A percentile compares a stretch with the other conserved stretches of the same genome.
phyloP scores from a whole-genome alignment of 2,113 vertebrate genomes.

The Salvator merianae region DNA sequence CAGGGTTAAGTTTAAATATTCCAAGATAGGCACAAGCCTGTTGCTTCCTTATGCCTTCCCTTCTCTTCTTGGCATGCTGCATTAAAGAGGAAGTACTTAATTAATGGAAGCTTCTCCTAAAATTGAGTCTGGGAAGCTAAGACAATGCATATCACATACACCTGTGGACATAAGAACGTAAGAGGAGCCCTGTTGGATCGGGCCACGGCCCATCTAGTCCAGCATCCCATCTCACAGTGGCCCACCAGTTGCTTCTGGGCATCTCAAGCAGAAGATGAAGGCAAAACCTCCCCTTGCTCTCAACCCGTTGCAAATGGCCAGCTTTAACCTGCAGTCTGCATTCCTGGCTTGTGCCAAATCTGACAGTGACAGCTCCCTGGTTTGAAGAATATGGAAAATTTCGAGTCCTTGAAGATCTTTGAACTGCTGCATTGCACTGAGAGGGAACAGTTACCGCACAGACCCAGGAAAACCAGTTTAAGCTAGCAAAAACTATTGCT shows the following conservation, averaged over 20 bases:
- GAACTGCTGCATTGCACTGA: background rate
- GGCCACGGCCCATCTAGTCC: background rate
- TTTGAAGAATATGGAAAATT: background rate
- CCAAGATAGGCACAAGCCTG: background rate
- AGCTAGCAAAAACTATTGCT: no score
- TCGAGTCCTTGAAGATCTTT: background rate
- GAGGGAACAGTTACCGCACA: background rate
- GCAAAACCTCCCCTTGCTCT: no score
- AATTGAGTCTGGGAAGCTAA: background rate
- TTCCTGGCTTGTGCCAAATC: no score
- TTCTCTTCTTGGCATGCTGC: no score
- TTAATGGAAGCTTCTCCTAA: background rate
- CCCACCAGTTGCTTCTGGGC: no score
- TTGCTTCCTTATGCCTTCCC: background rate
- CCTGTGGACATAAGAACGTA: no score
- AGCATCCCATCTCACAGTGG: background rate
- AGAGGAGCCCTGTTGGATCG: no score
- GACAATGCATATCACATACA: background rate
- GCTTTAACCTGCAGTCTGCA: background rate
- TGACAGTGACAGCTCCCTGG: background rate
- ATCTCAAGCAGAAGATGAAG: no score
- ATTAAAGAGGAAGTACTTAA: background rate
- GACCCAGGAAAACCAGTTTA: no score
- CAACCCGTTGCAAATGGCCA: background rate
- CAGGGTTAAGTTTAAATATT: background rate